phyloP scores from a whole-genome alignment of 2,797 vertebrate genomes.

The Microctenopoma steveboyesi region DNA sequence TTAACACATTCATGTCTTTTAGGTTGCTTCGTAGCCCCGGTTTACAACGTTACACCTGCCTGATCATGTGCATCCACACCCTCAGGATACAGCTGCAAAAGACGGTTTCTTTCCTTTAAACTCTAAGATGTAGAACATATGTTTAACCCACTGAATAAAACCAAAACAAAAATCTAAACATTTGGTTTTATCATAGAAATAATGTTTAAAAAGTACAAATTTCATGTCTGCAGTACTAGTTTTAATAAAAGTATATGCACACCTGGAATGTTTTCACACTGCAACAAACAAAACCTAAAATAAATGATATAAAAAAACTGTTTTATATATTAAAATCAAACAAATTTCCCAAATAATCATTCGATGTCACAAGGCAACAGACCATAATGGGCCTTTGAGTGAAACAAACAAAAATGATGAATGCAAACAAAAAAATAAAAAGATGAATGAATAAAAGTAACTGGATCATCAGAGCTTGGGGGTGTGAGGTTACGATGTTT shows the following conservation, averaged over 20 bases:
- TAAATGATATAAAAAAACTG: not conserved
- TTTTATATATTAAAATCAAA: not conserved
- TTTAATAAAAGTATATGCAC: constrained; percentile 11
- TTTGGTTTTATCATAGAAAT: not conserved
- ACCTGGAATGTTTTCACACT: not conserved
- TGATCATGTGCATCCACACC: constrained; percentile 5
- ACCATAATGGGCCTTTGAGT: too few species aligned
- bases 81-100: constrained; percentile 1
- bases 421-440: too few species aligned
- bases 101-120: not conserved
- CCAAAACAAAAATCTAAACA: not conserved
- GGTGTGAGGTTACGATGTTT: not conserved
- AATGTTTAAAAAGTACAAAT: not conserved
- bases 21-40: constrained; percentile 22
- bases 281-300: not conserved
- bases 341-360: not conserved
- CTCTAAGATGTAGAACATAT: not conserved
- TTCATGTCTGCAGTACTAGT: not conserved
- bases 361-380: constrained; percentile 5
- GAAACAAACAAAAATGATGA: too few species aligned
- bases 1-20: constrained; percentile 39
- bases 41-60: constrained; percentile 36
- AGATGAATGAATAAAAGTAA: too few species aligned
- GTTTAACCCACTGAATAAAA: constrained; percentile 9
- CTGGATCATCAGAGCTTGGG: too few species aligned